These are phyloP conservation scores for Pachyuromys duprasi DNA, from an alignment of 2,797 vertebrate species.

Conservation along the genomic window DNA sequence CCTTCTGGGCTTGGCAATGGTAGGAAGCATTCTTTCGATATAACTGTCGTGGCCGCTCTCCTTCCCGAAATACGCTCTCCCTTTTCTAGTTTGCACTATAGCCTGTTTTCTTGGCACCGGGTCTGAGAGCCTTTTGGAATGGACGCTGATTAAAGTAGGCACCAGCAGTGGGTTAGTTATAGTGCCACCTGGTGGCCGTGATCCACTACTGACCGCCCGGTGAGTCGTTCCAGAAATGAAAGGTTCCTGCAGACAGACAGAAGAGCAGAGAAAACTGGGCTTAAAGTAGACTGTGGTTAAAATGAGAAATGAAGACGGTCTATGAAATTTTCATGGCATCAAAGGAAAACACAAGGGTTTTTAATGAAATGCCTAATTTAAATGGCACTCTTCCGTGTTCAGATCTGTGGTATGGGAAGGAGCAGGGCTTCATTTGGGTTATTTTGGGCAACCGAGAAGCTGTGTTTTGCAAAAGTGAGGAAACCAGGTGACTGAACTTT, in stretches of 20 bases:
- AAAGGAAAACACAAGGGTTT: constrained; percentile 32
- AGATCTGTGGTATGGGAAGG: not conserved
- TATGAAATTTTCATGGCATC: constrained; percentile 3
- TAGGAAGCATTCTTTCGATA: not conserved
- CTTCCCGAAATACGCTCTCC: not conserved
- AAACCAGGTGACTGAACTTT: not conserved
- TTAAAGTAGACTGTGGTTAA: not conserved
- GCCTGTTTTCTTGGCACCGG: constrained; percentile 26
- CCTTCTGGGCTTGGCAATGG: not conserved
- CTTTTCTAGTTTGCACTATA: not conserved
- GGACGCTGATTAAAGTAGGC: constrained; percentile 40
- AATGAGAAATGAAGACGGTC: constrained; percentile 46
- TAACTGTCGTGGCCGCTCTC: not conserved
- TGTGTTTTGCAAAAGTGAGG: not conserved
- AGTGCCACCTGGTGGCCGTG: constrained; percentile 74
- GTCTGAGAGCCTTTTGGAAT: not conserved
- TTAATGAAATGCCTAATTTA: not conserved
- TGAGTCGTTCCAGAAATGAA: not conserved
- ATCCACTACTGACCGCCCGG: not conserved
- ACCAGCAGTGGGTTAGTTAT: constrained; percentile 27
- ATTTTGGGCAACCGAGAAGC: not conserved
- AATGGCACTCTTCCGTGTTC: not conserved
- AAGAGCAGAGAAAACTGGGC: constrained; percentile 10
- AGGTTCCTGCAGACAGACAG: not conserved
- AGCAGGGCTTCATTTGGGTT: not conserved